Base-by-base conservation (phyloP, 1,140 invertebrate genomes). In the Adoxophyes honmai region DNA sequence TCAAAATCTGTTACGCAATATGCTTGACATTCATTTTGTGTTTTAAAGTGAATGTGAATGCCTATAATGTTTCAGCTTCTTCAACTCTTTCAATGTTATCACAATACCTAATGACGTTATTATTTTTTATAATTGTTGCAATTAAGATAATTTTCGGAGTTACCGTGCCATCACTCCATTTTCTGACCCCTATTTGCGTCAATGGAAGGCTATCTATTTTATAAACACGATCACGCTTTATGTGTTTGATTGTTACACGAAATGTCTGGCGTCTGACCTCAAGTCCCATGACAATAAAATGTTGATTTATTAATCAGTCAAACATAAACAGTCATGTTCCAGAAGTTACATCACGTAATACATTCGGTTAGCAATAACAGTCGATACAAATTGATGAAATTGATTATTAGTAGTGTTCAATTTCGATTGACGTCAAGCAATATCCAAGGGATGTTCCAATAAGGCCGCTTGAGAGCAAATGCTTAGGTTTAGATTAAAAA, bases 351-450 rank as follows among this genome's bases (percentile, higher is more conserved):
- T 28, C 42, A 28, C 18, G 42, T 33, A 48, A 6, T 48, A 21
- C 11, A 48, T 48, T 11, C 42, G 11, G 42, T 48, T 48, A 48
- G 16, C 42, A 48, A 44, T 18, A 44, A 48, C 21, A 56, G n/a
- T 64, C 57, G 55, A 59, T 53, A 57, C 51, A 61, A 59, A 65
- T 63, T 63, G 51, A 68, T 65, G 65, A 59, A 59, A 63, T n/a
- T 62, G 60, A 62, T 55, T 59, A 61, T 56, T 52, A 53, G 6
- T 6, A 28, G 39, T 34, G 37, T 59, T 57, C 60, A 62, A 70
- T 65, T 65, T 36, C 36, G 34, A 73, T 75, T 83, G 80, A 83
- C 82, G 80, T 83, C 82, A 86, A 60, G 57, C 57, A 28, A 15
- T 15, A 51, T 69, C 75, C 79, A 60, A 74, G 61, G 73, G 67